These are phyloP conservation scores for Caenorhabditis sp. DNA, from an alignment of 2,888 invertebrate species.

Conservation along the genomic window DNA sequence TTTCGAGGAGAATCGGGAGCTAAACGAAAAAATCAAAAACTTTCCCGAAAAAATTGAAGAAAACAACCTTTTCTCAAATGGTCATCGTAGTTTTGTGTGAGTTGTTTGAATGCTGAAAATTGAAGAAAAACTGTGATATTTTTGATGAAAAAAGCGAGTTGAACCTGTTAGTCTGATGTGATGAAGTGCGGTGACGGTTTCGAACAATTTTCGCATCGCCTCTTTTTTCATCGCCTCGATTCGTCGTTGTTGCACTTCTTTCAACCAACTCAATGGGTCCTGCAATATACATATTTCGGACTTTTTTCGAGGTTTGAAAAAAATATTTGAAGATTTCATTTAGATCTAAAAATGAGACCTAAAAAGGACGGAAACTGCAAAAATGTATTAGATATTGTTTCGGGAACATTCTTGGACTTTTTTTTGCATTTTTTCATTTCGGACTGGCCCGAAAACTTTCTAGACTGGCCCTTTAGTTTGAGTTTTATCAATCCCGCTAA, in stretches of 20 bases:
- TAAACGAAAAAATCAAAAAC: slow-evolving; percentile 3
- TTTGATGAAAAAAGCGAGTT: background rate
- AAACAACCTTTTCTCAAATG: slow-evolving; percentile 21
- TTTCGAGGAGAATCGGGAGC: slow-evolving; percentile 59
- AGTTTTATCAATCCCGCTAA: too few relatives aligned
- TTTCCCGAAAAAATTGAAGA: slow-evolving; percentile 14
- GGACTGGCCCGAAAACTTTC: too few relatives aligned
- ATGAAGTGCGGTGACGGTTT: slow-evolving; percentile 68
- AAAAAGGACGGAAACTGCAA: too few relatives aligned
- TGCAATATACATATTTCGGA: slow-evolving; percentile 14
- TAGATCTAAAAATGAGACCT: too few relatives aligned
- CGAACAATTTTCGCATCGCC: slow-evolving; percentile 69
- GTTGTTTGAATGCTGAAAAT: slow-evolving; percentile 47
- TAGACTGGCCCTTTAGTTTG: too few relatives aligned
- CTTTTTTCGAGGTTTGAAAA: background rate
- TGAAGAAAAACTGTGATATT: too few relatives aligned
- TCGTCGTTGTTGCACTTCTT: slow-evolving; percentile 68
- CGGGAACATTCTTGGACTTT: too few relatives aligned
- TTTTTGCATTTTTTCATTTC: too few relatives aligned
- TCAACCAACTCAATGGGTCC: slow-evolving; percentile 69
- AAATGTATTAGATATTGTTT: too few relatives aligned
- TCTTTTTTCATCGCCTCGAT: slow-evolving; percentile 70
- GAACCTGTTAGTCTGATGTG: slow-evolving; percentile 59
- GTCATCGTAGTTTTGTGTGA: slow-evolving; percentile 43
- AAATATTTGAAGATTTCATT: too few relatives aligned